Evolutionary conservation across 2,113 vertebrate genomes (phyloP).

Genomic region (Alosa alosa): DNA sequence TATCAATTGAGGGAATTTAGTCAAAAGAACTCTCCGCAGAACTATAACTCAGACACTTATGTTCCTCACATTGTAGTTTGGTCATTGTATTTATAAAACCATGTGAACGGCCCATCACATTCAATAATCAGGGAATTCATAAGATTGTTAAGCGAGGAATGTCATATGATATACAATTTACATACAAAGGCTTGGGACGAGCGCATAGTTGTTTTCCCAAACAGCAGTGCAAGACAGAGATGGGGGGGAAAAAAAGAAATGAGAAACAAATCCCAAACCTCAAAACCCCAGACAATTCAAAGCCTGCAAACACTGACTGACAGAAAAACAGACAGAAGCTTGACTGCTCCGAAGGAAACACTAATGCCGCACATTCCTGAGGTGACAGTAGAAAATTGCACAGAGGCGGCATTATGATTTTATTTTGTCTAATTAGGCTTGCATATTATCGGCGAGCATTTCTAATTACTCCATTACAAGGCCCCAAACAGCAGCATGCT

Average conservation of each 20-base stretch:
- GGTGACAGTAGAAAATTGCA: conserved; percentile 63
- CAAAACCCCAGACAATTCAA: conserved; percentile 21
- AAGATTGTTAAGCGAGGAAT: not conserved
- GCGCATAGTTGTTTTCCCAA: not conserved
- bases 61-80: not conserved
- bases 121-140: not conserved
- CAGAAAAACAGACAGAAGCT: conserved; percentile 28
- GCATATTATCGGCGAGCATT: conserved; percentile 60
- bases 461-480: conserved; percentile 73
- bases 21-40: not conserved
- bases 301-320: conserved; percentile 23
- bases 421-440: conserved; percentile 64
- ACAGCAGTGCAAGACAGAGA: not conserved
- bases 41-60: not conserved
- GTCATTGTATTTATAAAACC: not conserved
- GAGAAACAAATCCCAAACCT: not conserved
- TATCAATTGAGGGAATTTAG: conserved; percentile 7
- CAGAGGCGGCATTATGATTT: conserved; percentile 62
- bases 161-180: not conserved
- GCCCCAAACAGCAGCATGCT: conserved; percentile 62
- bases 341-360: conserved; percentile 30
- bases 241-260: not conserved
- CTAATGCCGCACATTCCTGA: conserved; percentile 41
- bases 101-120: not conserved
- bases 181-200: not conserved